Evolutionary conservation across 2,888 invertebrate species (phyloP).

Genomic region (Sialis fuliginosa): DNA sequence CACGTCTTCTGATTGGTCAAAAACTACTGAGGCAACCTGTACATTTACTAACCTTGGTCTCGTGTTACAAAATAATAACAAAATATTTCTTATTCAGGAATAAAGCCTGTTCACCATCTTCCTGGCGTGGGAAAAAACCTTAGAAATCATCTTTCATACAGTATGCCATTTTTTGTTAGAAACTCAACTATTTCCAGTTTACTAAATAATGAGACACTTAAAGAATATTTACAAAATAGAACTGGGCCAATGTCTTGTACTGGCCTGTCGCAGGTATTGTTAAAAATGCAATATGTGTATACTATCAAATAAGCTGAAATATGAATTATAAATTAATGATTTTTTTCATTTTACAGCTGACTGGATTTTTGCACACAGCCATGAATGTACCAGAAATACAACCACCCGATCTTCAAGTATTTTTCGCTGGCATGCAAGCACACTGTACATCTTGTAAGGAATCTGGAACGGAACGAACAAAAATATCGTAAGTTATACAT

Average conservation of each 20-base stretch:
- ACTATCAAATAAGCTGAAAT: neutral
- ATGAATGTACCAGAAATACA: slow-evolving; percentile 2
- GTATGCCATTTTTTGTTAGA: slow-evolving; percentile 7
- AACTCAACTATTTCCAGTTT: slow-evolving; percentile 2
- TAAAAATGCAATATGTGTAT: neutral
- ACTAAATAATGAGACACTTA: slow-evolving; percentile 3
- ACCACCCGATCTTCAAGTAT: slow-evolving; percentile 8
- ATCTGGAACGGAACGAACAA: no score
- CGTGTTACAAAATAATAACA: neutral
- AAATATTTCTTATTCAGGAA: slow-evolving; percentile 6
- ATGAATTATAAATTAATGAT: neutral
- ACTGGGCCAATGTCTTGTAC: slow-evolving; percentile 8
- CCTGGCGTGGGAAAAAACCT: slow-evolving; percentile 21
- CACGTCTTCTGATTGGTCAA: no score
- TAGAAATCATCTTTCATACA: slow-evolving; percentile 10
- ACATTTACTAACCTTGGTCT: no score
- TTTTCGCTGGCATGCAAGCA: slow-evolving; percentile 7
- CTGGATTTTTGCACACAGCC: slow-evolving; percentile 6
- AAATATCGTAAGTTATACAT: no score
- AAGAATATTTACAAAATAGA: slow-evolving; percentile 4
- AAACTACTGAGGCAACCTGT: no score
- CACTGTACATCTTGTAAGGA: neutral
- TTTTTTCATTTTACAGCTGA: slow-evolving; percentile 3
- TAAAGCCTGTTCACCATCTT: slow-evolving; percentile 19
- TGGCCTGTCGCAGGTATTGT: slow-evolving; percentile 8